Conservation (phyloP, 2,888 invertebrate species). For the Lepidonotus clava region DNA sequence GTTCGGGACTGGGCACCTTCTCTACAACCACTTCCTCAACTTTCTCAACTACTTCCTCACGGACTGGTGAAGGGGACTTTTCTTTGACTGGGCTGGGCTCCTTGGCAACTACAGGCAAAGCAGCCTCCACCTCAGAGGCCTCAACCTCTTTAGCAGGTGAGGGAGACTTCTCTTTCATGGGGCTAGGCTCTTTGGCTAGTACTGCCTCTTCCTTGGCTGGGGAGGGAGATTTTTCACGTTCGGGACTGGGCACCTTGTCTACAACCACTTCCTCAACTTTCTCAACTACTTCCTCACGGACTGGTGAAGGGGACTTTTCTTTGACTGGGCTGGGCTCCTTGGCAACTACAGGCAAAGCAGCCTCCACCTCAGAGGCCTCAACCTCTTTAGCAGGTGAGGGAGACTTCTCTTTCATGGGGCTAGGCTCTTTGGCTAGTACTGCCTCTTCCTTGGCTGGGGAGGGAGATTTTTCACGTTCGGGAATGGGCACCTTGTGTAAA, state of each 20-base stretch:
- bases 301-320: background rate
- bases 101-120: slow-evolving; percentile 77
- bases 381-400: background rate
- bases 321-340: background rate
- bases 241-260: background rate
- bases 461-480: no score
- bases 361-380: background rate
- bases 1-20: slow-evolving; percentile 10
- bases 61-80: slow-evolving; percentile 10
- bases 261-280: background rate
- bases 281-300: background rate
- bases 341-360: background rate
- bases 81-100: slow-evolving; percentile 76
- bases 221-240: slow-evolving; percentile 20
- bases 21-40: background rate
- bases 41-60: background rate
- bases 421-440: background rate
- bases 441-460: no score
- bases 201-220: slow-evolving; percentile 77
- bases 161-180: background rate
- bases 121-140: background rate
- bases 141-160: slow-evolving; percentile 79
- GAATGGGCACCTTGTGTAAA: no score
- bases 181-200: slow-evolving; percentile 81
- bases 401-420: background rate